Percentiles rank a stretch among this genome's conserved stretches.
Evolutionary conservation across 2,113 vertebrate species (phyloP).

Genomic region (Malaclemys terrapin): DNA sequence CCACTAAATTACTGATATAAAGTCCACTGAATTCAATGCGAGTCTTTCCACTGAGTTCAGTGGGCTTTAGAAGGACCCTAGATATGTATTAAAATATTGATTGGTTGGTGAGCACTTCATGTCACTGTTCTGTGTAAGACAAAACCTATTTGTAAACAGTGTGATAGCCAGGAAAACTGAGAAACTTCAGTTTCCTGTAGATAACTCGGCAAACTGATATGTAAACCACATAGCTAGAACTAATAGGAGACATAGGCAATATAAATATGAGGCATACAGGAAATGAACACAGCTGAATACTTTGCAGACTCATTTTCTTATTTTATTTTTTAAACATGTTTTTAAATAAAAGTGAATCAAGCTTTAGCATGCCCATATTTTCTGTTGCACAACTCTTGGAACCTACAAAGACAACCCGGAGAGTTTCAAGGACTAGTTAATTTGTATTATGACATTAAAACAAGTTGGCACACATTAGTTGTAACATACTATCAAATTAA

Average conservation of each 20-base stretch:
- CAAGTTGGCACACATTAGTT: background rate
- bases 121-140: slow-evolving; percentile 34
- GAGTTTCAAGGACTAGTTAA: background rate
- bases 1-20: background rate
- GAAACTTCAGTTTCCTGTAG: slow-evolving; percentile 70
- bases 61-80: background rate
- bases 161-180: slow-evolving; percentile 38
- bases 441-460: background rate
- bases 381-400: background rate
- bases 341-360: background rate
- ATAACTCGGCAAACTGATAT: slow-evolving; percentile 58
- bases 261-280: slow-evolving; percentile 44
- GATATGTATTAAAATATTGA: slow-evolving; percentile 5
- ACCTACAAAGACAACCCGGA: background rate
- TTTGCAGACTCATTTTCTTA: slow-evolving; percentile 49
- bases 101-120: slow-evolving; percentile 15
- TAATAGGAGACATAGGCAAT: slow-evolving; percentile 41
- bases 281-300: slow-evolving; percentile 49
- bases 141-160: slow-evolving; percentile 29
- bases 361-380: background rate
- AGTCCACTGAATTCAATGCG: background rate
- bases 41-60: background rate
- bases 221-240: slow-evolving; percentile 35
- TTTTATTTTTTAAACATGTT: background rate
- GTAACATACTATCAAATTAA: background rate